Conservation (phyloP, 2,888 invertebrate species). For the Smittia aterrima region DNA sequence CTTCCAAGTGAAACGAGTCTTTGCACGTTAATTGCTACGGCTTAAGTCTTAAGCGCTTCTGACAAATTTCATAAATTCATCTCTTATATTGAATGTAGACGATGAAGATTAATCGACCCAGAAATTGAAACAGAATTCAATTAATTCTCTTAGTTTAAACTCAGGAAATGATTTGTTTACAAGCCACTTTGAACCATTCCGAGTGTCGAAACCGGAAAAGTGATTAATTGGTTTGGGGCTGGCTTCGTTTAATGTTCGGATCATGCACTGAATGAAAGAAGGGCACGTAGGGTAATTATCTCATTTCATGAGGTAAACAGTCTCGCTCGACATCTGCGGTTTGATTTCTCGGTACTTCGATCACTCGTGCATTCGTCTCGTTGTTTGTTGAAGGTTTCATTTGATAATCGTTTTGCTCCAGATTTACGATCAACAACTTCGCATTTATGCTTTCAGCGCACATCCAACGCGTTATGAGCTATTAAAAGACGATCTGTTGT, state of each 20-base stretch:
- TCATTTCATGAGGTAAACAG: slow-evolving; percentile 4
- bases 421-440: not conserved
- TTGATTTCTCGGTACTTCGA: not conserved
- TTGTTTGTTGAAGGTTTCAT: not conserved
- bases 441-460: not conserved
- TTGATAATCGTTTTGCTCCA: slow-evolving; percentile 9
- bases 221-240: slow-evolving; percentile 30
- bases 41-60: no score
- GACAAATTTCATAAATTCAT: no score
- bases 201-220: slow-evolving; percentile 27
- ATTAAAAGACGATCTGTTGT: not conserved
- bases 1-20: no score
- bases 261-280: slow-evolving; percentile 27
- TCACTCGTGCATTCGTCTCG: not conserved
- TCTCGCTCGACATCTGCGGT: slow-evolving; percentile 24
- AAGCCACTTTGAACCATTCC: not conserved
- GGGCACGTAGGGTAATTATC: slow-evolving; percentile 19
- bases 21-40: no score
- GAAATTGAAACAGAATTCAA: not conserved
- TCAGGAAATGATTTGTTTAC: slow-evolving; percentile 16
- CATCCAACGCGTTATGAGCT: not conserved
- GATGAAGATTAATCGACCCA: slow-evolving; percentile 13
- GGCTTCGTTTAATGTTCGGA: not conserved
- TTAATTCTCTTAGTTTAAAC: not conserved
- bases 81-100: no score